Percentiles rank a stretch among this genome's conserved stretches.
These are phyloP conservation scores for Linnaemya vulpina DNA, from an alignment of 2,888 invertebrate genomes.

Conservation along the genomic window DNA sequence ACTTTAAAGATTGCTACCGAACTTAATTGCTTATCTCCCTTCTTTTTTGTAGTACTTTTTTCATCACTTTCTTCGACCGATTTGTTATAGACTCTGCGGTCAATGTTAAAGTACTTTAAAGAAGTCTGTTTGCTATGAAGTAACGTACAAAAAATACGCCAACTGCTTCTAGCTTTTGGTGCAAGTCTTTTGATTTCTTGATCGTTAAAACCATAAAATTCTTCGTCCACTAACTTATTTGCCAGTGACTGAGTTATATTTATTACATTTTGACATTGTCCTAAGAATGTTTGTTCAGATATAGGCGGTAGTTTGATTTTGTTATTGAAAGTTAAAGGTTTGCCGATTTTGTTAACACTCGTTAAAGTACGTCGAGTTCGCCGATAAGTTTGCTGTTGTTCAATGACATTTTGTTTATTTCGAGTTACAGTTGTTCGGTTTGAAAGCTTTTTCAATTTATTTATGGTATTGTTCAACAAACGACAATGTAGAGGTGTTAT, in stretches of 20 bases:
- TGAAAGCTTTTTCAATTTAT: slow-evolving; percentile 26
- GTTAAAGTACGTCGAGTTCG: slow-evolving; percentile 27
- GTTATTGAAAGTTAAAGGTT: slow-evolving; percentile 26
- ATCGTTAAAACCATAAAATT: slow-evolving; percentile 64
- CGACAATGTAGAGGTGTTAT: slow-evolving; percentile 21
- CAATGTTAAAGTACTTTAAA: slow-evolving; percentile 77
- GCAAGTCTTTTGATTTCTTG: slow-evolving; percentile 69
- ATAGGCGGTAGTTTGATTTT: slow-evolving; percentile 34
- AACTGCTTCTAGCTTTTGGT: slow-evolving; percentile 72
- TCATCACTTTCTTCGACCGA: slow-evolving; percentile 47
- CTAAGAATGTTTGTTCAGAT: slow-evolving; percentile 15
- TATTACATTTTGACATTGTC: slow-evolving; percentile 50
- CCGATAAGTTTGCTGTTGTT: neutral
- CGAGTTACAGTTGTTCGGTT: slow-evolving; percentile 1
- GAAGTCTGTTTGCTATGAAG: slow-evolving; percentile 76
- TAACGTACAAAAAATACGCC: slow-evolving; percentile 76
- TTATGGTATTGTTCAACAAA: neutral
- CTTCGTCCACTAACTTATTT: slow-evolving; percentile 42
- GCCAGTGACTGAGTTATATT: slow-evolving; percentile 11
- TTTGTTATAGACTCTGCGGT: slow-evolving; percentile 76
- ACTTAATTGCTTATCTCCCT: slow-evolving; percentile 1
- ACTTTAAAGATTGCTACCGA: slow-evolving; percentile 22
- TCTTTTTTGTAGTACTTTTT: slow-evolving; percentile 27
- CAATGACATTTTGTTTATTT: slow-evolving; percentile 32
- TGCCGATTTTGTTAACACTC: slow-evolving; percentile 27